Conservation (phyloP, 2,113 vertebrate genomes). For the Ameiurus melas region DNA sequence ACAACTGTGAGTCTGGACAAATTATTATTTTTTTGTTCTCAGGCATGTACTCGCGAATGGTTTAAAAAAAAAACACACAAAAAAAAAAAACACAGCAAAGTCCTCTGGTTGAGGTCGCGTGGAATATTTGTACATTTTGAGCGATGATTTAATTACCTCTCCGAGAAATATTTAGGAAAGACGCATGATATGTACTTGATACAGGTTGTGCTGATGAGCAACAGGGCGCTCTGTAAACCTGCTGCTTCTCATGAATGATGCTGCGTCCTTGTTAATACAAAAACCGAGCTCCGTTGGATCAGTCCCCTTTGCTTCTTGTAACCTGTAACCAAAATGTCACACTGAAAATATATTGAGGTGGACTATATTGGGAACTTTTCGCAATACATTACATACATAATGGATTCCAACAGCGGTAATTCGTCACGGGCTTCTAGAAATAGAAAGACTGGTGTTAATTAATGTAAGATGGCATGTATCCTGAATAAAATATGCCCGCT, state of each 20-base stretch:
- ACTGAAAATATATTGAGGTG: background rate
- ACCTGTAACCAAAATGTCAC: background rate
- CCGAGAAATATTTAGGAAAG: background rate
- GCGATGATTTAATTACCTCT: background rate
- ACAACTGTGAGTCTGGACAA: no score
- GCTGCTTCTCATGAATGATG: background rate
- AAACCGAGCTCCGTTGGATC: no score
- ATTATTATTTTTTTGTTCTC: no score
- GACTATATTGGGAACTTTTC: background rate
- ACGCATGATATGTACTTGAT: background rate
- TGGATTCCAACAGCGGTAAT: constrained; percentile 6
- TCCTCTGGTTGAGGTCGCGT: no score
- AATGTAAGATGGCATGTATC: constrained; percentile 13
- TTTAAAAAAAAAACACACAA: no score
- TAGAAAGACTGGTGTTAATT: constrained; percentile 14
- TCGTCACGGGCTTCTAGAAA: constrained; percentile 1
- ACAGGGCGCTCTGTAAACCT: background rate
- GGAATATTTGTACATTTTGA: no score
- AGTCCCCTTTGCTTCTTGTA: background rate
- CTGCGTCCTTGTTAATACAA: background rate
- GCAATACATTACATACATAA: constrained; percentile 25
- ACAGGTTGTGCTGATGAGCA: background rate
- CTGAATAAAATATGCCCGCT: constrained; percentile 33
- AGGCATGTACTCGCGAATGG: no score
- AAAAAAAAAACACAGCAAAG: background rate